These are phyloP conservation scores for Amazonetta brasiliensis DNA, from an alignment of 2,797 vertebrate genomes.

Conservation along the genomic window DNA sequence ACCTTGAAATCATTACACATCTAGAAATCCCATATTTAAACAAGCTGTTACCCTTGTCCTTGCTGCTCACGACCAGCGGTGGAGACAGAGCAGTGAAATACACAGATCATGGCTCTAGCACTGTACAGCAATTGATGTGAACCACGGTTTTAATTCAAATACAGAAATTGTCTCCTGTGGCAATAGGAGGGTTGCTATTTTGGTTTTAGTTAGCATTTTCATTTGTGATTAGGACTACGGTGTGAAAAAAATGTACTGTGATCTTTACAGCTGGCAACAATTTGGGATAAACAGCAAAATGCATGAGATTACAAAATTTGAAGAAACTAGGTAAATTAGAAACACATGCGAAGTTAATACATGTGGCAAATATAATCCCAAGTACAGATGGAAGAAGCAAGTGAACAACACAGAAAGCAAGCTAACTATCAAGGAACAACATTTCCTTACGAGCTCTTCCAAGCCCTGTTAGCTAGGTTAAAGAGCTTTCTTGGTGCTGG, in stretches of 20 bases:
- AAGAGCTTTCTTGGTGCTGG: neutral
- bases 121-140: neutral
- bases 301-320: neutral
- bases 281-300: neutral
- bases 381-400: neutral
- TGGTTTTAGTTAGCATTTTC: conserved; percentile 4
- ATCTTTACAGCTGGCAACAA: conserved; percentile 1
- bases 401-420: neutral
- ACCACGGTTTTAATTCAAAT: neutral
- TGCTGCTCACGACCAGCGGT: neutral
- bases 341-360: neutral
- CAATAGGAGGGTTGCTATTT: neutral
- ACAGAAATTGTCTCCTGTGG: neutral
- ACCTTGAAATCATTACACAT: neutral
- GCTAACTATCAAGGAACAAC: neutral
- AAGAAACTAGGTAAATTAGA: neutral
- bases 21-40: neutral
- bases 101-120: neutral
- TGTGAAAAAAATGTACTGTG: neutral
- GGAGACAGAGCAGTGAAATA: neutral
- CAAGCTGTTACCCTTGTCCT: neutral
- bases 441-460: neutral
- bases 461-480: neutral
- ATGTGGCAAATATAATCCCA: neutral
- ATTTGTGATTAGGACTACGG: neutral